Base-by-base conservation (phyloP, 2,113 vertebrate genomes). In the Nothoprocta pentlandii region DNA sequence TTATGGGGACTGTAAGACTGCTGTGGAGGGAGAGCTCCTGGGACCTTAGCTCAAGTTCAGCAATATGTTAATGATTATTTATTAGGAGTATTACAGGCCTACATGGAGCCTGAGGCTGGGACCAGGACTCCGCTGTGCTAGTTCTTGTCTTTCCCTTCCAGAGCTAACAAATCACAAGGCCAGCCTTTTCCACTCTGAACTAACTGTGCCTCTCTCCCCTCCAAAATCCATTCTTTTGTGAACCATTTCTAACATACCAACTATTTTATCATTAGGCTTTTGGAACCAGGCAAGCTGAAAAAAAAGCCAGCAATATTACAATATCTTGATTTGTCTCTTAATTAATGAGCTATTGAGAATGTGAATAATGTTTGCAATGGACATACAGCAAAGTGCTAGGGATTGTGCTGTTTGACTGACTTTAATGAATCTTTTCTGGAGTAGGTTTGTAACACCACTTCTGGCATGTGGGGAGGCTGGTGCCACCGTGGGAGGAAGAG, bases 31-130 rank as follows among this genome's bases (percentile, higher is more conserved):
- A 82, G 71, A 69, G 49, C 71, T 94, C 63, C 87, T 74, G 85
- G 81, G 62, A 22, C 14, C 53, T 1, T 10, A 30, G 44, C 53
- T 23, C 74, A 76, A 91, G 85, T 80, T 94, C 79, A 58, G 90
- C 67, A 79, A 34, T 83, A 92, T 61, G 62, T 53, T 86, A 73
- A 83, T 47, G 47, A 28, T 94, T 80, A 94, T 96, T 96, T 87
- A 67, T 90, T 62, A 30, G 54, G 22, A 82, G 68, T 6, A 19
- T 83, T 90, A 86, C 82, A 80, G 82, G 82, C 49, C 0, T 83
- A 56, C 73, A 67, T 66, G 62, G 78, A 90, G 90, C 51, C 73
- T 39, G 69, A 86, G 62, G 67, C 87, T 90, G 92, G 82, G 62
- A 79, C 58, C 76, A 77, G 85, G 59, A 58, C 85, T 93, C 44